Conservation (phyloP, 2,888 invertebrate species). For the Dendrolimus pini region DNA sequence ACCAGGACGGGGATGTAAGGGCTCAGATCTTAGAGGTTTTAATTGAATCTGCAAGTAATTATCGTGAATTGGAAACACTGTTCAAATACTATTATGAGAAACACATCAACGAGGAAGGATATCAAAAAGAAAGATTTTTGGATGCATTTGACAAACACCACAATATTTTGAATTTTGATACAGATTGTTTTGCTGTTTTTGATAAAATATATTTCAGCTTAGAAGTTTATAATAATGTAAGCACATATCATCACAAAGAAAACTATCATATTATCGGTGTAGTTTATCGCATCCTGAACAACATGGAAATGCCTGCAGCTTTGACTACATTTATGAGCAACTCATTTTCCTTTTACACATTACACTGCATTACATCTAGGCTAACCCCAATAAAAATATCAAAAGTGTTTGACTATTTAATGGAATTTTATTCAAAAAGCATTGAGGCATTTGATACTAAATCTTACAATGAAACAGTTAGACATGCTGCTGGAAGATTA, state of each 20-base stretch:
- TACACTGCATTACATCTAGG: conserved; percentile 9
- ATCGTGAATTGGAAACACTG: conserved; percentile 29
- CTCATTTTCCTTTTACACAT: conserved; percentile 9
- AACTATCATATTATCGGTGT: conserved; percentile 26
- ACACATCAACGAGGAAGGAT: conserved; percentile 36
- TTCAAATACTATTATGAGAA: conserved; percentile 41
- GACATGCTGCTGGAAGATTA: conserved; percentile 13
- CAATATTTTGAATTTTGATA: conserved; percentile 34
- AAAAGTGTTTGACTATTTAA: conserved; percentile 22
- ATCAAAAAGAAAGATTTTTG: conserved; percentile 31
- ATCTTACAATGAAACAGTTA: conserved; percentile 16
- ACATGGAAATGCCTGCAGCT: conserved; percentile 25
- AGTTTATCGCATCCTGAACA: conserved; percentile 33
- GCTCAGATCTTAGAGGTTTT: neutral
- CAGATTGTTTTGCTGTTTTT: conserved; percentile 38
- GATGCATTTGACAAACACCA: conserved; percentile 22
- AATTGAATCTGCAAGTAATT: conserved; percentile 26
- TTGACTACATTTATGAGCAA: conserved; percentile 16
- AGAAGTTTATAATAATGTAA: conserved; percentile 25
- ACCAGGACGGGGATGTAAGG: neutral
- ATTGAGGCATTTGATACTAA: conserved; percentile 18
- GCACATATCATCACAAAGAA: conserved; percentile 10
- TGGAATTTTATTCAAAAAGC: conserved; percentile 24
- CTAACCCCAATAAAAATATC: conserved; percentile 18
- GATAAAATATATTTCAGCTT: conserved; percentile 39